Base-by-base conservation (phyloP, 2,888 invertebrate species). In the Amorpha juglandis region DNA sequence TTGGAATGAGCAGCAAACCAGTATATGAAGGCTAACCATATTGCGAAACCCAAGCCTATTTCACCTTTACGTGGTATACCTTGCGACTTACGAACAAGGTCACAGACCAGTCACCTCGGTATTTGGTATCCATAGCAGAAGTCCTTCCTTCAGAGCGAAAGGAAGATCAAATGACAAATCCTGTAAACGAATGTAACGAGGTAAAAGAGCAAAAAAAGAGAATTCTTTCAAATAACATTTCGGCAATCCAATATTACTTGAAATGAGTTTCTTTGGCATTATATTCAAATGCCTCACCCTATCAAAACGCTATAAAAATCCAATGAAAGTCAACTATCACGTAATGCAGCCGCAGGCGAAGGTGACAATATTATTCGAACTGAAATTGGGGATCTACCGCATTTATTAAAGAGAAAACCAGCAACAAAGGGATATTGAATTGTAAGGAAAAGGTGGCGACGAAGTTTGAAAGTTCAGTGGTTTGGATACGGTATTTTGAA, bases 401-500 rank as follows among this genome's bases (percentile, higher is more conserved):
- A 90, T 91, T 92, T 92, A 92, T 91, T 92, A 92, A 90, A 91
- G 88, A 86, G 89, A 90, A 88, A 90, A 90, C 91, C 90, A 87
- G 87, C 91, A 90, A 92, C 92, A 92, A 92, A 92, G 91, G 92
- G 87, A 89, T 92, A 92, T 92, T 92, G 92, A 92, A 92, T 92
- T 90, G 92, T 90, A 87, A 88, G 88, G 86, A 82, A 86, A 82
- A 73, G 58, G 77, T 66, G 63, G 66, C 78, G 48, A 8, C 70
- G 81, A 87, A 69, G 64, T 50, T 63, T 48, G 71, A 77, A 77
- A 62, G 38, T 42, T 21, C 58, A 50, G 21, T 74, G 81, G 84
- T 88, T 79, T 67, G 66, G 87, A 58, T 58, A 79, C 69, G 72
- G 69, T 58, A 53, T 62, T 16, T 50, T 48, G 0, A 68, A 64